These are phyloP conservation scores for Cotesia typhae DNA, from an alignment of 1,140 invertebrate species.

Conservation along the genomic window DNA sequence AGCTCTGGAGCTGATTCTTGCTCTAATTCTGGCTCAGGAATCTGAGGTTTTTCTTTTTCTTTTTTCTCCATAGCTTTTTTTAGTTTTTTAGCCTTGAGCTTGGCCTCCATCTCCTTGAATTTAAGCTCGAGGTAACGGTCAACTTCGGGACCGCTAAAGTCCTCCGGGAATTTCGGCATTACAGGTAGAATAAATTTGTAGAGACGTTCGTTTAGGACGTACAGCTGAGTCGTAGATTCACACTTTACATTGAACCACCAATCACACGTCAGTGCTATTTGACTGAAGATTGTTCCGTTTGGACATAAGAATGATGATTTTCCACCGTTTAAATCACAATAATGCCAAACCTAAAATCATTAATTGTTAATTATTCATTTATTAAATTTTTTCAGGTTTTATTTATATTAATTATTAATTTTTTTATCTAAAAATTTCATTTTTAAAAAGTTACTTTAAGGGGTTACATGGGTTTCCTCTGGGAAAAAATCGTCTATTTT, in stretches of 20 bases:
- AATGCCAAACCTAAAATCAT: slow-evolving; percentile 83
- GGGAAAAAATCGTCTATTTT: too few relatives aligned
- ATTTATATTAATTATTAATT: neutral
- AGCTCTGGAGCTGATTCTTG: slow-evolving; percentile 39
- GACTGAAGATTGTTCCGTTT: slow-evolving; percentile 91
- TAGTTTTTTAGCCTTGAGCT: slow-evolving; percentile 68
- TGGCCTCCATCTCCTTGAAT: slow-evolving; percentile 84
- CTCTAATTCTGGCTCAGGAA: slow-evolving; percentile 37
- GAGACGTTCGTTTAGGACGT: slow-evolving; percentile 86
- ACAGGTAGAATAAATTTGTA: slow-evolving; percentile 88
- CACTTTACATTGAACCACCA: slow-evolving; percentile 94
- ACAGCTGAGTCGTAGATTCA: slow-evolving; percentile 80
- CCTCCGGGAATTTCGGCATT: slow-evolving; percentile 86
- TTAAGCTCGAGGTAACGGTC: slow-evolving; percentile 84
- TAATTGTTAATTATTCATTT: slow-evolving; percentile 26
- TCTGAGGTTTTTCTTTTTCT: slow-evolving; percentile 48
- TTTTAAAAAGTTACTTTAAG: too few relatives aligned
- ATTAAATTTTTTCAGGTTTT: neutral
- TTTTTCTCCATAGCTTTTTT: slow-evolving; percentile 59
- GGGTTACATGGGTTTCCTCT: too few relatives aligned
- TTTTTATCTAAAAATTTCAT: too few relatives aligned
- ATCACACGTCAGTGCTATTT: slow-evolving; percentile 84
- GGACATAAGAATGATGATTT: slow-evolving; percentile 91
- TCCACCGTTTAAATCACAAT: slow-evolving; percentile 89
- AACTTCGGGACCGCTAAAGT: slow-evolving; percentile 84